Evolutionary conservation across 1,140 invertebrate genomes (phyloP).

Genomic region (Frieseomelitta varia): DNA sequence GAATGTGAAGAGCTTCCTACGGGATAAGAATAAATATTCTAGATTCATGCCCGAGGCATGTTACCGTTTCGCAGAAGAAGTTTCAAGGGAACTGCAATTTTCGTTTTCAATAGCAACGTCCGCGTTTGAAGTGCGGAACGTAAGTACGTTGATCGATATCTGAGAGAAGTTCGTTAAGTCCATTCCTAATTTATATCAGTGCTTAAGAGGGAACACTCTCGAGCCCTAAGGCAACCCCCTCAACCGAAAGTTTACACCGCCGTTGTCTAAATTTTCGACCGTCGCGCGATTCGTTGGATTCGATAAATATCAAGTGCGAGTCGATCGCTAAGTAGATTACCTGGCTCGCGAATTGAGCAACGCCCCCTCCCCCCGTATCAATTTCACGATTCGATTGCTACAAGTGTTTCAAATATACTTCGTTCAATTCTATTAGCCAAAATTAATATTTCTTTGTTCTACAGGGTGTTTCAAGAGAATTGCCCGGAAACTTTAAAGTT

Average conservation of each 20-base stretch:
- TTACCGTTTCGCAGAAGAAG: not conserved
- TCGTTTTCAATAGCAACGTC: not conserved
- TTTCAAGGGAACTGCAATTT: conserved; percentile 6
- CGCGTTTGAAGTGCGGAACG: not conserved
- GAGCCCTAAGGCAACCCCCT: not conserved
- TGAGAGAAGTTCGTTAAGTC: conserved; percentile 26
- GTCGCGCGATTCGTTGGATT: not conserved
- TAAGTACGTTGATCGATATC: not conserved
- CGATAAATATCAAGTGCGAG: not conserved
- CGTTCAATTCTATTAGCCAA: not conserved
- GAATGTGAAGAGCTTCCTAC: not conserved
- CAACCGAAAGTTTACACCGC: not conserved
- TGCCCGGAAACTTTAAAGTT: not conserved
- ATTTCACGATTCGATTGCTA: not conserved
- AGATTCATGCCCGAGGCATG: too few species aligned
- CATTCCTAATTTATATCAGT: conserved; percentile 31
- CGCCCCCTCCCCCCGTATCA: too few species aligned
- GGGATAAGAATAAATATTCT: not conserved
- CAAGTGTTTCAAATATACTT: not conserved
- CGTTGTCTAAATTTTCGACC: conserved; percentile 1
- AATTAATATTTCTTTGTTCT: not conserved
- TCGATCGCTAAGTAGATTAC: not conserved
- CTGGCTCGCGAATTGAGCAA: not conserved
- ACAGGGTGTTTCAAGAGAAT: not conserved
- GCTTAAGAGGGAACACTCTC: not conserved